Evolutionary conservation across 1,140 invertebrate genomes (phyloP), one percentile per base, ranked within the genome.

Genomic region (Caenorhabditis brenneri): DNA sequence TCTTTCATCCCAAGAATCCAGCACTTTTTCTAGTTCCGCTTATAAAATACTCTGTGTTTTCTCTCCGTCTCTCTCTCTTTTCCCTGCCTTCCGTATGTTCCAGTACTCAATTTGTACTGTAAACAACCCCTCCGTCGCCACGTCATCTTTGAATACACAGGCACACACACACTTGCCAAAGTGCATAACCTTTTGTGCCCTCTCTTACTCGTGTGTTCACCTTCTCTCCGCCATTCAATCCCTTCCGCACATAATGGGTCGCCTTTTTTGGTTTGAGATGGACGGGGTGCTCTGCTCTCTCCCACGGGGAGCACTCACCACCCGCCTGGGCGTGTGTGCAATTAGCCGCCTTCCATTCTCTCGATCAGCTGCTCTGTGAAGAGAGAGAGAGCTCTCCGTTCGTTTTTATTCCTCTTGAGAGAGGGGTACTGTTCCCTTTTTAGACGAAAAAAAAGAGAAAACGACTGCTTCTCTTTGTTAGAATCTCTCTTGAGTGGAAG

Each of bases 291-390:
- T 12, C 33, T n/a, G n/a, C n/a, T n/a, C n/a, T n/a, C n/a, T n/a
- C n/a, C n/a, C n/a, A n/a, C n/a, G n/a, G 19, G 19, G 19, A n/a
- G 60, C 31, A 29, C 65, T 42, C 65, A 42, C 53, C 65, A 74
- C n/a, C 0, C 16, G 1, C n/a, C n/a, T n/a, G n/a, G n/a, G n/a
- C n/a, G 65, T 7, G 65, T 74, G 65, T 74, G 65, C 65, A 74
- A 74, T 74, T 74, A 74, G 65, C 65, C 65, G 33, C 36, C 36
- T 65, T 65, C 58, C 31, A 31, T 65, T 29, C n/a, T 19, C 36
- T n/a, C 36, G 65, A 74, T 74, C 65, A 74, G 65, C 65, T 74
- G 65, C 65, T n/a, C n/a, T n/a, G n/a, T n/a, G n/a, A n/a, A n/a
- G 53, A 2, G n/a, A 58, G 53, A 24, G 49, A 51, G 15, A 58